Evolutionary conservation across 92 coral and sea anemone species (phyloP).

Genomic region (Heliopora coerulea): DNA sequence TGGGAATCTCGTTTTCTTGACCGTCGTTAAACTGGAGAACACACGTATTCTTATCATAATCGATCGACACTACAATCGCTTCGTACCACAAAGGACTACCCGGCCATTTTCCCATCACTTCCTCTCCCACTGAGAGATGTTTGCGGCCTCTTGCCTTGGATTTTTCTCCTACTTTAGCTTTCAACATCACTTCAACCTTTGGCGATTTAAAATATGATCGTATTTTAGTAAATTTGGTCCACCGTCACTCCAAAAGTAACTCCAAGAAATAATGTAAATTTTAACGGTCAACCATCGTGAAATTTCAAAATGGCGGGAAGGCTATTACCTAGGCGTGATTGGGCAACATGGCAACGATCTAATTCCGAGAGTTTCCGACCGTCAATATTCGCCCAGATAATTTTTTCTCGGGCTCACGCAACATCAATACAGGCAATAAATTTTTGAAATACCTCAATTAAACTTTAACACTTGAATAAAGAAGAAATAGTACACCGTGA

Average conservation of each 20-base stretch:
- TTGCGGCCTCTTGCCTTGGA: not conserved
- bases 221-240: not conserved
- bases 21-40: constrained; percentile 53
- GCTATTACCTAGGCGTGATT: constrained; percentile 1
- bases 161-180: not conserved
- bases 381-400: too few relatives aligned
- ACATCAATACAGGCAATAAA: too few relatives aligned
- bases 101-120: constrained; percentile 91
- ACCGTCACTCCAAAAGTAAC: not conserved
- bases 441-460: too few relatives aligned
- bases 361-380: constrained; percentile 1
- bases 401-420: too few relatives aligned
- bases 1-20: constrained; percentile 54
- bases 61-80: constrained; percentile 54
- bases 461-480: too few relatives aligned
- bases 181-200: not conserved
- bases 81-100: constrained; percentile 85
- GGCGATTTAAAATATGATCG: not conserved
- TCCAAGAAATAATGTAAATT: constrained; percentile 16
- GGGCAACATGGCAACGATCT: constrained; percentile 20
- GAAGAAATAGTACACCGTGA: too few relatives aligned
- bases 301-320: constrained; percentile 42
- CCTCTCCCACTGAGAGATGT: constrained; percentile 60
- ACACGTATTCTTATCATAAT: constrained; percentile 29
- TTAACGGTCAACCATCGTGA: constrained; percentile 40